A percentile compares a stretch with the other conserved stretches of the same genome.
phyloP scores from a whole-genome alignment of 2,888 invertebrate species.

The Tachina grossa region DNA sequence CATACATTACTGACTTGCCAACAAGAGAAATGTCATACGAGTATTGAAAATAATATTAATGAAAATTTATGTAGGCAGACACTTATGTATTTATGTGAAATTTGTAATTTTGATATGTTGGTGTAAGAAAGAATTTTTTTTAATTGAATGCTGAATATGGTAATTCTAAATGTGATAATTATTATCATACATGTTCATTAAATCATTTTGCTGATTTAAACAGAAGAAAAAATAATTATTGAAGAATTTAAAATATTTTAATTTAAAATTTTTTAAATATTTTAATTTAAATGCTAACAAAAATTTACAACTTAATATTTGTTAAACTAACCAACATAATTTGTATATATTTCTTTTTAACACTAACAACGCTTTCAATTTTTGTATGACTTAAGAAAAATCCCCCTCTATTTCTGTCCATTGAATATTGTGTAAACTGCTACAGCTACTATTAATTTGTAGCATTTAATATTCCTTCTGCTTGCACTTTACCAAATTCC shows the following conservation, averaged over 20 bases:
- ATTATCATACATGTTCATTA: too few relatives aligned
- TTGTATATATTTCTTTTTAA: not conserved
- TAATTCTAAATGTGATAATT: not conserved
- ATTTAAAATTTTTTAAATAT: too few relatives aligned
- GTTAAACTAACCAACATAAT: too few relatives aligned
- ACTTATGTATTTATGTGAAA: not conserved
- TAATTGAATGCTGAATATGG: not conserved
- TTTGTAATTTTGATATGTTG: not conserved
- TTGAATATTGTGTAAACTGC: not conserved
- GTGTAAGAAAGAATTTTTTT: not conserved
- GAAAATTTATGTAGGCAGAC: conserved; percentile 4
- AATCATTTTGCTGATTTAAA: too few relatives aligned
- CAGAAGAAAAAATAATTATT: too few relatives aligned
- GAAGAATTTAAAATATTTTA: too few relatives aligned
- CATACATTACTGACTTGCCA: too few relatives aligned
- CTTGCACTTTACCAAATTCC: not conserved
- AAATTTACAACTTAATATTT: too few relatives aligned
- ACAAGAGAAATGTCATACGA: not conserved
- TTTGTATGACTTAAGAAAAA: too few relatives aligned
- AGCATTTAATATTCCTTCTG: not conserved
- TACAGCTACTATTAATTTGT: not conserved
- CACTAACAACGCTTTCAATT: too few relatives aligned
- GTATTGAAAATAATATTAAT: not conserved
- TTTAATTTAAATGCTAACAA: too few relatives aligned
- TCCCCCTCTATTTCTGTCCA: too few relatives aligned